Base-by-base conservation (phyloP, 2,113 vertebrate species). In the Microcebus griseorufus region DNA sequence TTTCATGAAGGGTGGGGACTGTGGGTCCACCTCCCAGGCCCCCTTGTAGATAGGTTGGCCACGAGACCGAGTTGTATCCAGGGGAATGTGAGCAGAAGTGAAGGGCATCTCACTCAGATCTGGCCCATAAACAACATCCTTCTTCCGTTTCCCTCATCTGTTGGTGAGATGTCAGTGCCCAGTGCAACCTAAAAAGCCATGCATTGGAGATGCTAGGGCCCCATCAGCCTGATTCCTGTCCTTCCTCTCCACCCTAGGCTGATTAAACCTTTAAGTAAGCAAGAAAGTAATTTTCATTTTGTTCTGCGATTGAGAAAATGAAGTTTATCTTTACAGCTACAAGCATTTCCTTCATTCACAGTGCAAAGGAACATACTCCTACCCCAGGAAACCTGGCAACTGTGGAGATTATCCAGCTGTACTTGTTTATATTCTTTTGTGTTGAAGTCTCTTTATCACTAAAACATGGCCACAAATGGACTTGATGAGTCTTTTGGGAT, bases 281-380 rank as follows among this genome's bases (percentile, higher is more conserved):
- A 76, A 94, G n/a, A 81, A 76, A 82, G 60, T 76, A 51, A 22
- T 70, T 97, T 95, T 89, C 18, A 53, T 90, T 88, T 75, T 88
- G n/a, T 92, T 64, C 29, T 16, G 42, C 16, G 55, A 20, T 60
- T 90, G 64, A 80, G 58, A 78, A 86, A 88, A 79, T 83, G 53
- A 22, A 16, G 10, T 51, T 85, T 69, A 67, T 88, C 22, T 92
- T 92, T 81, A 76, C 20, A 79, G 53, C 12, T n/a, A 23, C 9
- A 78, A 96, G 13, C 22, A 4, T 90, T 70, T 58, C 55, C 73
- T 76, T 76, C 23, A 81, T 34, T 90, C 58, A 55, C 3, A n/a
- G 51, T 45, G 17, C 1, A 16, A 20, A 51, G 64, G 51, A 83
- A 85, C 45, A 29, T 80, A 55, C 67, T 64, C 17, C 45, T 84